A percentile compares a stretch with the other conserved stretches of the same genome.
These are phyloP conservation scores for Epizoanthus illoricatus DNA, from an alignment of 92 coral and sea anemone genomes.

Conservation along the genomic window DNA sequence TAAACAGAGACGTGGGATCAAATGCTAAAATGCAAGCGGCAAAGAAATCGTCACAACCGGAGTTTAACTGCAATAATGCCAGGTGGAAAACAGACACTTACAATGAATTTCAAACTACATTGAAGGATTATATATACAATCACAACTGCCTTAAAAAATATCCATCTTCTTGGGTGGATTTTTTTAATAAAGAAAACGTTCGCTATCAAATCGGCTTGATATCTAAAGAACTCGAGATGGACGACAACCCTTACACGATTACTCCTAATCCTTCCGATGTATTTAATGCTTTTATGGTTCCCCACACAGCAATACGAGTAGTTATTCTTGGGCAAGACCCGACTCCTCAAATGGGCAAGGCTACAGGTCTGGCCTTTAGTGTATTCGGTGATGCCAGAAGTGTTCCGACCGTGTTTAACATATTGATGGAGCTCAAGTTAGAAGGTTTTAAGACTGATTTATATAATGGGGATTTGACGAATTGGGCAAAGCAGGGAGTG, in stretches of 20 bases:
- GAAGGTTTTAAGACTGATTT: constrained; percentile 16
- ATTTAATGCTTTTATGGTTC: neutral
- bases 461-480: constrained; percentile 18
- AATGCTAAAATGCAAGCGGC: no score
- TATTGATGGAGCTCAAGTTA: constrained; percentile 25
- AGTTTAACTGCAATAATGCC: no score
- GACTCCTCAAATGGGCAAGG: constrained; percentile 19
- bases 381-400: neutral
- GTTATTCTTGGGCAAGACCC: constrained; percentile 46
- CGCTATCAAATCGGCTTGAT: neutral
- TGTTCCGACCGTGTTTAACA: constrained; percentile 28
- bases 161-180: neutral
- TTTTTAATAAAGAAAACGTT: neutral
- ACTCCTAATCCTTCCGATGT: neutral
- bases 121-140: neutral
- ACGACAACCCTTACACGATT: neutral
- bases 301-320: neutral
- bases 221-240: neutral
- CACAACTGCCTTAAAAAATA: neutral
- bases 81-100: no score
- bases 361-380: constrained; percentile 44
- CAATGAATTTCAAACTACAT: no score
- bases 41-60: no score
- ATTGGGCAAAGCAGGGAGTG: constrained; percentile 27
- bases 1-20: no score